Conservation (phyloP, 92 coral and sea anemone genomes). For the Ricordea florida region DNA sequence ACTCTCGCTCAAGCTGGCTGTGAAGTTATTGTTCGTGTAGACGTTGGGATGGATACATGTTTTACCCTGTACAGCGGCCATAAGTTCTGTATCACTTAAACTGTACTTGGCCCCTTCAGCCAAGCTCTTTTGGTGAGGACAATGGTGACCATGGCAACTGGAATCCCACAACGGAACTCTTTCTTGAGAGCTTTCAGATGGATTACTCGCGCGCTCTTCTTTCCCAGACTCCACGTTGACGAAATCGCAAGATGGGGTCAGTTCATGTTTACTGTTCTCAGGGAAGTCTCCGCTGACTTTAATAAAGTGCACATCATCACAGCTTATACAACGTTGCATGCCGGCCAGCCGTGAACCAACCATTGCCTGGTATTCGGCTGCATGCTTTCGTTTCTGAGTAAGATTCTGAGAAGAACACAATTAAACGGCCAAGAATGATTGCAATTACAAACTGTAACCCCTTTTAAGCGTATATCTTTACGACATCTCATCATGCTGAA, state of each 20-base stretch:
- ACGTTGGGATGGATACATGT: not conserved
- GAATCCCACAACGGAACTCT: slow-evolving; percentile 4
- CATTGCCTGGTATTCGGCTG: slow-evolving; percentile 25
- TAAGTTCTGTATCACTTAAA: slow-evolving; percentile 60
- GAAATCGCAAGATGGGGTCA: not conserved
- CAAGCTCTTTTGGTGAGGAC: not conserved
- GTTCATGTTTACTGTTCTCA: not conserved
- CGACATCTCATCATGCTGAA: no score
- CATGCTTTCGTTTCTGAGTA: not conserved
- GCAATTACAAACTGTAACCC: not conserved
- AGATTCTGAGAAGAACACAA: not conserved
- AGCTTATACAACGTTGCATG: slow-evolving; percentile 29
- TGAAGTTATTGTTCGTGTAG: slow-evolving; percentile 6
- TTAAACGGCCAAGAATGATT: not conserved
- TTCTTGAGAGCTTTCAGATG: slow-evolving; percentile 19
- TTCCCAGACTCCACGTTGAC: slow-evolving; percentile 27
- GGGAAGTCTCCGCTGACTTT: not conserved
- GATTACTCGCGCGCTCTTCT: slow-evolving; percentile 19
- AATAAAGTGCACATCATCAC: slow-evolving; percentile 17
- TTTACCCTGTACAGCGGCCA: not conserved
- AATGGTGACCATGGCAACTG: not conserved
- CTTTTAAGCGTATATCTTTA: no score
- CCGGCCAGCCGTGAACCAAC: slow-evolving; percentile 62
- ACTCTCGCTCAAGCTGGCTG: slow-evolving; percentile 5
- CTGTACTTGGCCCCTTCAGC: slow-evolving; percentile 39